A percentile compares a stretch with the other conserved stretches of the same genome.
Conservation (phyloP, 37 sponge, comb jelly and placozoan genomes). For the Halichondria panicea region DNA sequence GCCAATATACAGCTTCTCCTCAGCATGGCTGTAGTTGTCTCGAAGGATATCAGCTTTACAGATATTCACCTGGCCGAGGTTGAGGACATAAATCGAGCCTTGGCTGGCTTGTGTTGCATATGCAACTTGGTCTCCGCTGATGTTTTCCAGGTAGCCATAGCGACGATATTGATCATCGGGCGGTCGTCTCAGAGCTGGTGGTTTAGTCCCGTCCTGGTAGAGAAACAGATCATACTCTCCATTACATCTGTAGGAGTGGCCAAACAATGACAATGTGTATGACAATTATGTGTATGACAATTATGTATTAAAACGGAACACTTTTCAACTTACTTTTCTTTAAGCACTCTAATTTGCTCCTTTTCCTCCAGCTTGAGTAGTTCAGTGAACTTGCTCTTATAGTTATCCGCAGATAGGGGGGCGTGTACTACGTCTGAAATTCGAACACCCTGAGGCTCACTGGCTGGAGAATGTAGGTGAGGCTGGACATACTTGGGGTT, state of each 20-base stretch:
- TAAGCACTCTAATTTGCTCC: conserved; percentile 14
- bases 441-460: too few species aligned
- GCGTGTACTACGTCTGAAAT: not conserved
- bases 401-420: conserved; percentile 1
- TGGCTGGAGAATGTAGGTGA: too few species aligned
- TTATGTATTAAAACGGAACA: too few species aligned
- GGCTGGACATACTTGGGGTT: too few species aligned
- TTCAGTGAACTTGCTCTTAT: conserved; percentile 19
- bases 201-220: conserved; percentile 9
- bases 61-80: not conserved
- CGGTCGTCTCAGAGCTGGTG: not conserved
- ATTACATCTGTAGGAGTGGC: conserved; percentile 33
- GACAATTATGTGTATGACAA: too few species aligned
- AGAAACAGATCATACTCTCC: conserved; percentile 29
- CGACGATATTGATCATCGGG: not conserved
- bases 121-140: conserved; percentile 36
- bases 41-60: conserved; percentile 9
- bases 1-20: conserved; percentile 23
- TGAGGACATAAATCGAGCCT: conserved; percentile 10
- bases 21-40: conserved; percentile 7
- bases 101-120: conserved; percentile 55
- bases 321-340: conserved; percentile 16
- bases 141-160: conserved; percentile 12
- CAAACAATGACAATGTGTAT: too few species aligned
- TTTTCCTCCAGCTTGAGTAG: conserved; percentile 15